Base-by-base conservation (phyloP, 2,113 vertebrate species). In the Thunnus thynnus region DNA sequence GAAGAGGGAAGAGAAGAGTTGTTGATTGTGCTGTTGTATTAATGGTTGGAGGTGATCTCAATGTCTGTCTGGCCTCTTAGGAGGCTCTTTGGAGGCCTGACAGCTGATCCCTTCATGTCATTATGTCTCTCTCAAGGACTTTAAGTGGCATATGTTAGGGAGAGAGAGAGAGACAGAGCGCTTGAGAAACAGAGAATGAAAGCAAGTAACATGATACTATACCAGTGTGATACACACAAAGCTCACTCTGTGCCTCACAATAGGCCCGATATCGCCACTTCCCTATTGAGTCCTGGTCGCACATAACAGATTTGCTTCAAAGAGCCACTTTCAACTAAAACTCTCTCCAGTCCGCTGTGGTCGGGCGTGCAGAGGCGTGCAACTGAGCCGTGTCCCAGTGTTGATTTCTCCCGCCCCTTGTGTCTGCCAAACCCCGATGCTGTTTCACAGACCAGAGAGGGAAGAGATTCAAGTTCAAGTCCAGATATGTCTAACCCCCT, bases 221-320 rank as follows among this genome's bases (percentile, higher is more conserved):
- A 48, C 75, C 88, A 84, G 80, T 89, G 74, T 85, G 86, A 82
- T 73, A 27, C 82, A 84, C 82, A 90, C 89, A 93, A 89, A 83
- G 88, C 55, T 54, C 67, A 81, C 85, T 88, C 78, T 93, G 90
- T 88, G 73, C 67, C 65, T 85, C 67, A 90, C 84, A 90, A 87
- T 82, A 54, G 76, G 64, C 58, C 69, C 5, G 52, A 89, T 82
- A 88, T 87, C 73, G 25, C 79, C 82, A 67, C 72, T 86, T 87
- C 50, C 63, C 85, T 32, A 79, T 80, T 86, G 77, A 83, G 72
- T 85, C 72, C 74, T n/a, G 16, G 55, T 56, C 25, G 48, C 67
- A 82, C 66, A 77, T 14, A 80, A 76, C 76, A 78, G 85, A 80
- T 80, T 84, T 76, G 54, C 76, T 87, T 89, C 86, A 91, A 88